Evolutionary conservation across 2,888 invertebrate species (phyloP).

Genomic region (Cheilosia impressa): DNA sequence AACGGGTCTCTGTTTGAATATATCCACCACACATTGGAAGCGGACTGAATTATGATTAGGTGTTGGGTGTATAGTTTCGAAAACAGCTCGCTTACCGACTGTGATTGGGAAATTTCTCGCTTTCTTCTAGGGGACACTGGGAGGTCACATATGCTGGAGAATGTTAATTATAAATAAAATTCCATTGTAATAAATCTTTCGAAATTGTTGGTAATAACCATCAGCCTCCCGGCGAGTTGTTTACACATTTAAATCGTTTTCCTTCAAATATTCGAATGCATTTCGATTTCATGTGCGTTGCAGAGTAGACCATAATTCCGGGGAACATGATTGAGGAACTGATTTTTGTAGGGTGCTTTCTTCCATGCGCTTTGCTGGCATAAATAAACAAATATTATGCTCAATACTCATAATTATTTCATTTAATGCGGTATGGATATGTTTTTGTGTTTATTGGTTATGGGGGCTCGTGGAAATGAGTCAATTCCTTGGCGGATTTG

Average conservation of each 20-base stretch:
- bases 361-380: constrained; percentile 1
- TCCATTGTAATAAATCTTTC: constrained; percentile 65
- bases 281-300: constrained; percentile 15
- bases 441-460: constrained; percentile 20
- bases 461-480: neutral
- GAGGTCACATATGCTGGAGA: constrained; percentile 70
- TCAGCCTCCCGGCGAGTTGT: constrained; percentile 69
- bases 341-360: neutral
- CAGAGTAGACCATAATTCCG: neutral
- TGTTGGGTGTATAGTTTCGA: constrained; percentile 39
- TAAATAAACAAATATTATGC: constrained; percentile 41
- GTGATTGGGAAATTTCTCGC: constrained; percentile 51
- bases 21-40: constrained; percentile 17
- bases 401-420: constrained; percentile 30
- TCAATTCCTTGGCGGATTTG: neutral
- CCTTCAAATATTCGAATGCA: constrained; percentile 42
- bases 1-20: constrained; percentile 42
- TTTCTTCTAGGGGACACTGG: constrained; percentile 63
- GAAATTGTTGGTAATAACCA: constrained; percentile 69
- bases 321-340: constrained; percentile 26
- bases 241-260: constrained; percentile 50
- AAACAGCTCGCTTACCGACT: constrained; percentile 36
- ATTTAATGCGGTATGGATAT: constrained; percentile 10
- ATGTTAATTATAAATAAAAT: constrained; percentile 68
- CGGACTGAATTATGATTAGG: constrained; percentile 28